Base-by-base conservation (phyloP, 1,140 invertebrate species). In the Atta colombica region DNA sequence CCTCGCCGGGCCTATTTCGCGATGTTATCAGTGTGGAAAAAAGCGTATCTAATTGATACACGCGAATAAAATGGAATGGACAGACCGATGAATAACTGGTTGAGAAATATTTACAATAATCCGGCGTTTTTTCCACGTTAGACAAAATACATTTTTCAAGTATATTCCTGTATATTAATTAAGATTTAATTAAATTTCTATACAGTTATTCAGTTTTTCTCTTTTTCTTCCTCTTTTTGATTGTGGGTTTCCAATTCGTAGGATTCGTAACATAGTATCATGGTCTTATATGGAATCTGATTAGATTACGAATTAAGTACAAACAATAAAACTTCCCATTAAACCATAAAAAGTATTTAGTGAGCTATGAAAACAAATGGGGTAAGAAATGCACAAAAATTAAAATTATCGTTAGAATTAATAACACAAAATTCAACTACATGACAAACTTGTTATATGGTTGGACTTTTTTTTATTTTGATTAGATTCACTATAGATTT, bases 31-130 rank as follows among this genome's bases (percentile, higher is more conserved):
- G 49, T 18, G 65, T 49, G 65, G 31, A 80, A 68, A 69, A 80
- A 68, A 81, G 63, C 65, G 77, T 49, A 69, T 69, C 77, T 81
- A 81, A 81, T 81, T 81, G 77, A 81, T 81, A 81, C 51, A 58
- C 77, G 45, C 49, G 25, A 21, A 31, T 51, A 69, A 69, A 77
- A 39, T 51, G 31, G 31, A 18, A 18, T 18, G n/a, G n/a, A 14
- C 77, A 21, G n/a, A 69, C 49, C 55, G 65, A 55, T 80, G 77
- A 68, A 25, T 35, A 49, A 80, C 16, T 31, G 31, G n/a, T 80
- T 69, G 66, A 69, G 77, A 69, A 80, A 69, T 66, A 66, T 66
- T 49, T 16, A 28, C 60, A 10, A 1, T 66, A 65, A 18, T 66
- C 10, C 39, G 18, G 6, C 2, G 8, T 51, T 66, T 78, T 45